Percentiles rank a stretch among this genome's conserved stretches.
Evolutionary conservation across 2,888 invertebrate genomes (phyloP).

Genomic region (Eristalis tenax): DNA sequence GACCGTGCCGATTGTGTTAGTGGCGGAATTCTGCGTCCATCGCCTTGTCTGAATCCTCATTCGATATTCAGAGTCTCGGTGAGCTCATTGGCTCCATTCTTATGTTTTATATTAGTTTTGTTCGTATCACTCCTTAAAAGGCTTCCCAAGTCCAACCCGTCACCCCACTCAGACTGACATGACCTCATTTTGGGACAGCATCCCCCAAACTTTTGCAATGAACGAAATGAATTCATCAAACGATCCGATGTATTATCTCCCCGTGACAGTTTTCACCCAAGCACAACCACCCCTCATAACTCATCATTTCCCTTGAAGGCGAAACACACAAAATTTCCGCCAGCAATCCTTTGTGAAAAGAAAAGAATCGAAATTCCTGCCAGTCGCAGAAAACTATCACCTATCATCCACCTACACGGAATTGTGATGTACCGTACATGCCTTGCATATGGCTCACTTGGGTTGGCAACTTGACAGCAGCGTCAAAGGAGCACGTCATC

Average conservation of each 20-base stretch:
- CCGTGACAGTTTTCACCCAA: slow-evolving; percentile 5
- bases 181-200: slow-evolving; percentile 38
- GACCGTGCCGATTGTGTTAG: no score
- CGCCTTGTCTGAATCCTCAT: no score
- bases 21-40: no score
- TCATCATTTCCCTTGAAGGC: background rate
- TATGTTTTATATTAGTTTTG: background rate
- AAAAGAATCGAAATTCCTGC: slow-evolving; percentile 52
- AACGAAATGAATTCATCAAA: slow-evolving; percentile 12
- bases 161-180: background rate
- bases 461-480: slow-evolving; percentile 48
- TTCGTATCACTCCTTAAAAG: background rate
- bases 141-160: slow-evolving; percentile 2
- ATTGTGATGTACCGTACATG: background rate
- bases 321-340: background rate
- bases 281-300: slow-evolving; percentile 2
- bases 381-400: slow-evolving; percentile 53
- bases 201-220: background rate
- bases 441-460: slow-evolving; percentile 8
- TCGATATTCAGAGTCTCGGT: no score
- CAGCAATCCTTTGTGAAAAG: slow-evolving; percentile 16
- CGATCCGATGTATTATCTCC: slow-evolving; percentile 8
- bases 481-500: slow-evolving; percentile 63
- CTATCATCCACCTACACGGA: slow-evolving; percentile 46
- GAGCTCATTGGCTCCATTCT: no score